Conservation (phyloP, 2,888 invertebrate genomes). For the Vannuccia rotundouncinata region DNA sequence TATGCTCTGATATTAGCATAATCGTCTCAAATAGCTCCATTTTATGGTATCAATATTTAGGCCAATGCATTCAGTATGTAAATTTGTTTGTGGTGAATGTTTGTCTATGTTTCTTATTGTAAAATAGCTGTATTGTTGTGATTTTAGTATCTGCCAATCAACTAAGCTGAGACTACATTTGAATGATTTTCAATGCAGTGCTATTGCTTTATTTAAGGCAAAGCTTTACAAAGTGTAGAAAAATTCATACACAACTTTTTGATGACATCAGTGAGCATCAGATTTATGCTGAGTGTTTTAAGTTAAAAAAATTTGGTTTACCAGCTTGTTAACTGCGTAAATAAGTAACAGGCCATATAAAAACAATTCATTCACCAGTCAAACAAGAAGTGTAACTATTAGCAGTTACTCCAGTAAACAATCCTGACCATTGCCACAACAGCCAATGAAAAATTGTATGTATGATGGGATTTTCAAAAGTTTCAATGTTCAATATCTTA, state of each 20-base stretch:
- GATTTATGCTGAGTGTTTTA: slow-evolving; percentile 35
- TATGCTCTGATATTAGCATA: not conserved
- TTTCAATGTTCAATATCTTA: slow-evolving; percentile 32
- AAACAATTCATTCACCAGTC: slow-evolving; percentile 31
- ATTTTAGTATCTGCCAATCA: slow-evolving; percentile 2
- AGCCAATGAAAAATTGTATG: slow-evolving; percentile 35
- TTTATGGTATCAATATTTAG: no score
- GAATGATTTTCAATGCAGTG: slow-evolving; percentile 36
- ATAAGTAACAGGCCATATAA: slow-evolving; percentile 32
- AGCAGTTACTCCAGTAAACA: slow-evolving; percentile 34
- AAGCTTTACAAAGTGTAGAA: slow-evolving; percentile 29
- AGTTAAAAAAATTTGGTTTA: slow-evolving; percentile 31
- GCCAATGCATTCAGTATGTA: no score
- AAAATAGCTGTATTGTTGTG: not conserved
- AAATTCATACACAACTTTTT: slow-evolving; percentile 28
- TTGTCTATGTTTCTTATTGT: slow-evolving; percentile 22
- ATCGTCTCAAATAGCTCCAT: not conserved
- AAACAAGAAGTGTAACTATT: slow-evolving; percentile 30
- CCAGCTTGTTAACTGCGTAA: slow-evolving; percentile 31
- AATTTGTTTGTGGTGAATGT: slow-evolving; percentile 21
- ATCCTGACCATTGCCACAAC: slow-evolving; percentile 29
- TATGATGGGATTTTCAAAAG: slow-evolving; percentile 26
- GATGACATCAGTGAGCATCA: slow-evolving; percentile 32
- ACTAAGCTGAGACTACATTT: slow-evolving; percentile 33
- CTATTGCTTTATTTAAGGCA: slow-evolving; percentile 31